Evolutionary conservation across 2,888 invertebrate species (phyloP).

Genomic region (Drosophila lutescens): DNA sequence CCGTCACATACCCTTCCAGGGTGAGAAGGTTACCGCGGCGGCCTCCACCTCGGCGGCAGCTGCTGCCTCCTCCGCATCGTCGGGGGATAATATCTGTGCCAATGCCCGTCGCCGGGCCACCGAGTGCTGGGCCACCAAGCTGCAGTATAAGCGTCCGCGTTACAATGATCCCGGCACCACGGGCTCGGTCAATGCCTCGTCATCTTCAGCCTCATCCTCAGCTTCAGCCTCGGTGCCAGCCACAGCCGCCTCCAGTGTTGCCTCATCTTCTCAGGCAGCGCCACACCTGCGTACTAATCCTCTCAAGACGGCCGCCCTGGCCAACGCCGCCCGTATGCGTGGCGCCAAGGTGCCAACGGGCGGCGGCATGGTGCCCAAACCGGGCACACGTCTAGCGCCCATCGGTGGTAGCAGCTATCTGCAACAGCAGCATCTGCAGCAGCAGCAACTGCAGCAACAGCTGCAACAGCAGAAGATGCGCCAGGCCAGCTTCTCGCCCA

Average conservation of each 20-base stretch:
- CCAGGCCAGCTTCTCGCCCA: slow-evolving; percentile 44
- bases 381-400: slow-evolving; percentile 1
- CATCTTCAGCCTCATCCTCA: background rate
- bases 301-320: slow-evolving; percentile 25
- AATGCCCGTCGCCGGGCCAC: slow-evolving; percentile 68
- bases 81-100: slow-evolving; percentile 65
- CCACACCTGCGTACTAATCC: slow-evolving; percentile 25
- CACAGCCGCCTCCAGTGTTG: background rate
- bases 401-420: slow-evolving; percentile 23
- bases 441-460: slow-evolving; percentile 31
- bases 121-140: slow-evolving; percentile 65
- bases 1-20: slow-evolving; percentile 47
- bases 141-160: slow-evolving; percentile 68
- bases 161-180: slow-evolving; percentile 56
- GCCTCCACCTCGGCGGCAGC: slow-evolving; percentile 1
- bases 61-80: background rate
- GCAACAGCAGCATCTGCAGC: slow-evolving; percentile 22
- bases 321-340: slow-evolving; percentile 22
- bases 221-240: background rate
- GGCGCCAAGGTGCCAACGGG: background rate
- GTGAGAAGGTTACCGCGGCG: slow-evolving; percentile 1
- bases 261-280: background rate
- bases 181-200: slow-evolving; percentile 7
- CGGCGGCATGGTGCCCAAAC: slow-evolving; percentile 26
- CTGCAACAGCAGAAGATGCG: slow-evolving; percentile 6